A percentile compares a stretch with the other conserved stretches of the same genome.
Conservation (phyloP, 1,140 invertebrate genomes). For the Eupeodes corollae region DNA sequence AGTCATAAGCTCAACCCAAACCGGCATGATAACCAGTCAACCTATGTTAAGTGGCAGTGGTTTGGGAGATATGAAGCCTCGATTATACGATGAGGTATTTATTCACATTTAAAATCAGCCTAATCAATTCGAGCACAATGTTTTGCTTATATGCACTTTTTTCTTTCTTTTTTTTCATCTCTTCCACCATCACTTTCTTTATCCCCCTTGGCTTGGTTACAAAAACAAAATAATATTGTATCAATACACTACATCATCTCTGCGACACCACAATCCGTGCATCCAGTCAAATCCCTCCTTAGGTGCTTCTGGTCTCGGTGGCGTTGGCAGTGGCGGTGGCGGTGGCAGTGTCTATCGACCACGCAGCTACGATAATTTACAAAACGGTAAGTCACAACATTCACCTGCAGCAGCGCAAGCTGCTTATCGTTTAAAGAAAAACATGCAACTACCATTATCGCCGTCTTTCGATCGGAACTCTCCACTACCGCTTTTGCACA, state of each 20-base stretch:
- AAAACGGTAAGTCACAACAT: conserved; percentile 35
- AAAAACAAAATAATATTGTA: conserved; percentile 1
- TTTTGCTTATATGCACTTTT: conserved; percentile 17
- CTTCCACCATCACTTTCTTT: background rate
- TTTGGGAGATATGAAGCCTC: conserved; percentile 21
- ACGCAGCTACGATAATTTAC: conserved; percentile 36
- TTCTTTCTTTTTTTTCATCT: conserved; percentile 13
- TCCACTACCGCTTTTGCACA: conserved; percentile 29
- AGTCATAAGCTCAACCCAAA: conserved; percentile 24
- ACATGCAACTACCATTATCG: conserved; percentile 31
- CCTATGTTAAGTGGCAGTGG: conserved; percentile 28
- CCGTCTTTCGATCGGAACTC: conserved; percentile 34
- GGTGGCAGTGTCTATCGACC: conserved; percentile 27
- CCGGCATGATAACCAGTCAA: conserved; percentile 25
- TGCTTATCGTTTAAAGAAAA: conserved; percentile 28
- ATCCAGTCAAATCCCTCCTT: conserved; percentile 33
- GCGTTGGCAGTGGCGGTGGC: conserved; percentile 9
- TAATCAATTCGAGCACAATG: conserved; percentile 15
- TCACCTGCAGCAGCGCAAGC: conserved; percentile 24
- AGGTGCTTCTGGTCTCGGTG: conserved; percentile 26
- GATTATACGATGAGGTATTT: conserved; percentile 35
- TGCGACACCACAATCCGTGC: conserved; percentile 4
- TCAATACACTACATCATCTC: background rate
- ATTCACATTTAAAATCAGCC: conserved; percentile 2
- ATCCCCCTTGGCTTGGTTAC: background rate